phyloP scores from a whole-genome alignment of 2,797 vertebrate genomes.

The Crenichthys baileyi region DNA sequence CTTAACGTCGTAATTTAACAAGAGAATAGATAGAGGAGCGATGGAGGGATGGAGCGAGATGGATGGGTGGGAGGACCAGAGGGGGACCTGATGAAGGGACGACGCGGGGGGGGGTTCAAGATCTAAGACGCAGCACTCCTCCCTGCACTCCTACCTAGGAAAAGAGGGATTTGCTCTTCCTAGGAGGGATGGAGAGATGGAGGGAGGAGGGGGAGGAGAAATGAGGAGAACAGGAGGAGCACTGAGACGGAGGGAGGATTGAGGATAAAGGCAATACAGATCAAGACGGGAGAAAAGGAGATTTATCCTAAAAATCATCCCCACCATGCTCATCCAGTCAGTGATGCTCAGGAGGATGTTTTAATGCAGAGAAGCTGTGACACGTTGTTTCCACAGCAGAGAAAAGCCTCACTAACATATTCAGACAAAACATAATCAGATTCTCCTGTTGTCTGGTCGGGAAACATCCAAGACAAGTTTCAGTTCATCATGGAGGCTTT shows the following conservation, averaged over 20 bases:
- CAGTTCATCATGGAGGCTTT: not conserved
- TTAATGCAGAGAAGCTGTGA: slow-evolving; percentile 31
- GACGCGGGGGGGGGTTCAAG: slow-evolving; percentile 66
- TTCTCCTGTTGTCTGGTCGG: not conserved
- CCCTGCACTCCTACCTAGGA: slow-evolving; percentile 77
- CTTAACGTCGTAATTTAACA: slow-evolving; percentile 65
- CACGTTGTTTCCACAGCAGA: slow-evolving; percentile 8
- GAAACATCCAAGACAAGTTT: not conserved
- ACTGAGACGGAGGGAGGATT: slow-evolving; percentile 53
- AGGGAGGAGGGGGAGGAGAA: slow-evolving; percentile 59
- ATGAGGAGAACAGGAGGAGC: slow-evolving; percentile 68
- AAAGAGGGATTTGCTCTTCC: slow-evolving; percentile 81
- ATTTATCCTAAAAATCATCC: slow-evolving; percentile 64
- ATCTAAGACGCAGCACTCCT: slow-evolving; percentile 80
- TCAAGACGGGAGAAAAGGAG: slow-evolving; percentile 61
- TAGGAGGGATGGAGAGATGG: slow-evolving; percentile 70
- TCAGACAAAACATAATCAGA: not conserved
- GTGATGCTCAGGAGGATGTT: slow-evolving; percentile 47
- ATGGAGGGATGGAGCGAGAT: slow-evolving; percentile 49
- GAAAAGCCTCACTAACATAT: too few species aligned
- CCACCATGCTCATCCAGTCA: slow-evolving; percentile 25
- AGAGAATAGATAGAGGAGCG: slow-evolving; percentile 54
- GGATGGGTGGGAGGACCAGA: slow-evolving; percentile 47
- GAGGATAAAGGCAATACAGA: slow-evolving; percentile 68
- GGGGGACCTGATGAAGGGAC: slow-evolving; percentile 75